Conservation (phyloP, 2,113 vertebrate genomes). For the Myocastor coypus region DNA sequence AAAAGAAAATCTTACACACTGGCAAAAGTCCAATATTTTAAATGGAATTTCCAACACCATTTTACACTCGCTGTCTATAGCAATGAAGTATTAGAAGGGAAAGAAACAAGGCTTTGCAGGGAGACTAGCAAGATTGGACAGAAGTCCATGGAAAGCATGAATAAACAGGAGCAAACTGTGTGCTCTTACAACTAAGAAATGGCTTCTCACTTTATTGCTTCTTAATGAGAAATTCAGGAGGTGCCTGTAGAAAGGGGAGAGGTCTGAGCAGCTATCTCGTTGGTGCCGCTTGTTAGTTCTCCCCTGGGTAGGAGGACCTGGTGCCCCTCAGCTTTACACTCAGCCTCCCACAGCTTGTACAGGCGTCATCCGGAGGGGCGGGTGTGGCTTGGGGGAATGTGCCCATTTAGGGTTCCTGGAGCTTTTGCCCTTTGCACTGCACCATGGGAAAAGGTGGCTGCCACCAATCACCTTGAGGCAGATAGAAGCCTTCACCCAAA, state of each 20-base stretch:
- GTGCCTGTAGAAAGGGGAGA: neutral
- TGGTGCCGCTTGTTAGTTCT: neutral
- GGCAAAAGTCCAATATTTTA: neutral
- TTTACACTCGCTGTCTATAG: neutral
- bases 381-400: neutral
- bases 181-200: neutral
- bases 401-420: too few relatives aligned
- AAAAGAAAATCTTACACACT: conserved; percentile 7
- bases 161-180: neutral
- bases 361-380: neutral
- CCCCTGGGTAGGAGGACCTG: neutral
- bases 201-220: neutral
- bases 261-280: neutral
- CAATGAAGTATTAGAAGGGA: neutral
- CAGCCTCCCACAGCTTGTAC: neutral
- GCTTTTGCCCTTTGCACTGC: neutral
- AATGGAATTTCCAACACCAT: neutral
- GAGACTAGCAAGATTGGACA: neutral
- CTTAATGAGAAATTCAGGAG: neutral
- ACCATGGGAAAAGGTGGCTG: neutral
- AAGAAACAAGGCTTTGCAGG: neutral
- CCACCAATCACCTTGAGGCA: neutral
- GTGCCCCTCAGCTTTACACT: neutral
- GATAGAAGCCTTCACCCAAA: neutral
- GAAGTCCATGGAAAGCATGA: neutral